Conservation (phyloP, 2,113 vertebrate genomes). For the Mastomys natalensis region DNA sequence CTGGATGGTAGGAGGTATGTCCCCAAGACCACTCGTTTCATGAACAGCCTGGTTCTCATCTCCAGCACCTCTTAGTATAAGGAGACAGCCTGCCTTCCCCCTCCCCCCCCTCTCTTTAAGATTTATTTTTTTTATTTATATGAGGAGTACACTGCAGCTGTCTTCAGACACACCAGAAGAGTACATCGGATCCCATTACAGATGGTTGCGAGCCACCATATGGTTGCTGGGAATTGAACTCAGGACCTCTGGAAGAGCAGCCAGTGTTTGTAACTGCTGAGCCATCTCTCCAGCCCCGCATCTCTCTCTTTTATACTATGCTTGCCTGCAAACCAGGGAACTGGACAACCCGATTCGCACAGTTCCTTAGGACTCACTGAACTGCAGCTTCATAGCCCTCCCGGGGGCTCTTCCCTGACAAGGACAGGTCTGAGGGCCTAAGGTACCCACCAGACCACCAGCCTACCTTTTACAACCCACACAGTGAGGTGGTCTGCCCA, state of each 20-base stretch:
- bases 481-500: neutral
- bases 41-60: neutral
- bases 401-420: neutral
- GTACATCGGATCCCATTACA: too few species aligned
- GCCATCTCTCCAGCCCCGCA: too few species aligned
- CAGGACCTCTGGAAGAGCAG: too few species aligned
- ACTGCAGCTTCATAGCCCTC: fast-evolving
- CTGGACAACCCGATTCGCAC: too few species aligned
- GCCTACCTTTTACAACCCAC: neutral
- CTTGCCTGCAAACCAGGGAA: neutral
- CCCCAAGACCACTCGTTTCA: neutral
- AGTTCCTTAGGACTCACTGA: neutral
- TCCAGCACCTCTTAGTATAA: neutral
- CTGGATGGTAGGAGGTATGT: fast-evolving
- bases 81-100: too few species aligned
- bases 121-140: too few species aligned
- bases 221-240: too few species aligned
- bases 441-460: neutral
- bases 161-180: too few species aligned
- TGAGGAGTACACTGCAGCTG: too few species aligned
- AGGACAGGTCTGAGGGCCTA: fast-evolving
- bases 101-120: too few species aligned
- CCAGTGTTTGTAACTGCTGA: too few species aligned
- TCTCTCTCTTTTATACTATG: neutral
- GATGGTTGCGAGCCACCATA: too few species aligned